Evolutionary conservation across 2,113 vertebrate genomes (phyloP).

Genomic region (Cryptomyrus ogoouensis): DNA sequence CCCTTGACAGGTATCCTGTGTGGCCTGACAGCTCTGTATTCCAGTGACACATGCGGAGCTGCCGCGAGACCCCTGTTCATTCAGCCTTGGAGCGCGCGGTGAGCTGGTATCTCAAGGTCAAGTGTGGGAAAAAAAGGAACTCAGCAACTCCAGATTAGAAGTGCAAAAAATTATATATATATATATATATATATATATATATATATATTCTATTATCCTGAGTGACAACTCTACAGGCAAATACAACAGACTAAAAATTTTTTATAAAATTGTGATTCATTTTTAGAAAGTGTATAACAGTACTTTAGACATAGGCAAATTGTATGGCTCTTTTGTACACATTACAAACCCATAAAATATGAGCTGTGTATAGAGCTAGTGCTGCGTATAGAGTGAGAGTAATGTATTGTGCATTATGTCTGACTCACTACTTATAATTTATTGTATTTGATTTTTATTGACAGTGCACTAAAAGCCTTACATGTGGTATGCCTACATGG

Average conservation of each 20-base stretch:
- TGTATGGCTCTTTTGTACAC: not conserved
- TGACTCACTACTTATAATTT: not conserved
- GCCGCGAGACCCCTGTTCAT: not conserved
- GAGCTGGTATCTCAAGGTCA: slow-evolving; percentile 26
- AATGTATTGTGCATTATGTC: not conserved
- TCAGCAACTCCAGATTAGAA: not conserved
- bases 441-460: not conserved
- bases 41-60: slow-evolving; percentile 23
- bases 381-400: not conserved
- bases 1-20: slow-evolving; percentile 17
- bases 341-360: not conserved
- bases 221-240: not conserved
- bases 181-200: not conserved
- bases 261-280: not conserved
- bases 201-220: not conserved
- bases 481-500: not conserved
- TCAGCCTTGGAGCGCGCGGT: slow-evolving; percentile 14
- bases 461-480: not conserved
- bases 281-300: not conserved
- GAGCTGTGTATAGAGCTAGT: not conserved
- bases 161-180: not conserved
- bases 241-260: not conserved
- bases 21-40: slow-evolving; percentile 26
- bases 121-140: slow-evolving; percentile 15
- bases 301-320: not conserved